Evolutionary conservation across 2,888 invertebrate genomes (phyloP).

Genomic region (Polymixis flavicincta): DNA sequence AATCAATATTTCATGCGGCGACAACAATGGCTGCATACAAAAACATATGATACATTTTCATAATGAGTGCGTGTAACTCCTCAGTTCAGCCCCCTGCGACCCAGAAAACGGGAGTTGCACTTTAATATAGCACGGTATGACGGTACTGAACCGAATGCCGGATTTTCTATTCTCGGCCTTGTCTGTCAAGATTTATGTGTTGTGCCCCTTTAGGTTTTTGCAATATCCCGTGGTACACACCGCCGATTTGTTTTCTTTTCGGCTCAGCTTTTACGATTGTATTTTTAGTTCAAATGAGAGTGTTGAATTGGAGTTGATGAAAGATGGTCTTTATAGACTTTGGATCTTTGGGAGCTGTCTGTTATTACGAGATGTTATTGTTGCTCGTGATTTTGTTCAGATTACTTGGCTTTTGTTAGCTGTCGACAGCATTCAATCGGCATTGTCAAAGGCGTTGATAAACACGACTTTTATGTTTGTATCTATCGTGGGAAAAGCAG

Average conservation of each 20-base stretch:
- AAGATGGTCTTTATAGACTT: conserved; percentile 36
- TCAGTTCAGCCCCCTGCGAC: conserved; percentile 60
- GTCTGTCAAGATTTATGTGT: conserved; percentile 65
- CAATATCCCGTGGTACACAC: conserved; percentile 57
- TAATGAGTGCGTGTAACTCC: conserved; percentile 64
- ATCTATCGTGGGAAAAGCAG: not conserved
- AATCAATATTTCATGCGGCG: conserved; percentile 30
- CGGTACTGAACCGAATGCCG: conserved; percentile 58
- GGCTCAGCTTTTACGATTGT: conserved; percentile 46
- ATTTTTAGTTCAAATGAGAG: conserved; percentile 50
- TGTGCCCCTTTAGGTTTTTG: conserved; percentile 63
- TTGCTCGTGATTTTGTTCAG: conserved; percentile 24
- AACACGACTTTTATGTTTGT: not conserved
- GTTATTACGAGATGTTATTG: conserved; percentile 44
- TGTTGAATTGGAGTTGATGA: conserved; percentile 50
- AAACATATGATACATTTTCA: conserved; percentile 55
- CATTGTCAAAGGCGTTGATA: not conserved
- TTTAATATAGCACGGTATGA: conserved; percentile 64
- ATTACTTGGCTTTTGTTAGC: conserved; percentile 7
- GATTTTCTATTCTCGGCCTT: conserved; percentile 66
- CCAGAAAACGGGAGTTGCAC: conserved; percentile 66
- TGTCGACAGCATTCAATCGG: not conserved
- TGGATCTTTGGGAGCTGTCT: conserved; percentile 36
- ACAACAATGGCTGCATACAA: conserved; percentile 21
- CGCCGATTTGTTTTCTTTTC: conserved; percentile 53